Conservation (phyloP, 2,888 invertebrate species). For the Boloria euphrosyne region DNA sequence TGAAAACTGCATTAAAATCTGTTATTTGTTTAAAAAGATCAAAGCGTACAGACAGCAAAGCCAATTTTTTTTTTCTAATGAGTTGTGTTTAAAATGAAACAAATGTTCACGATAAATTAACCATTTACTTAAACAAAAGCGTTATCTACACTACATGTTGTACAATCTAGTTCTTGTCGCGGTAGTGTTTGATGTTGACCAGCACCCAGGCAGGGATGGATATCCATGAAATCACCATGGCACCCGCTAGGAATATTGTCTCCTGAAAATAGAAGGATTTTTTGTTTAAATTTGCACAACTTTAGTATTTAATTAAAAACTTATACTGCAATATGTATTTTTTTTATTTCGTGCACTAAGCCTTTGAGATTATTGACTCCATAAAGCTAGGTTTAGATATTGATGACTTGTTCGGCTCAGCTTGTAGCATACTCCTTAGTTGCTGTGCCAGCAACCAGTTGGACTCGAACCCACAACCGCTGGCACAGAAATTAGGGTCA, state of each 20-base stretch:
- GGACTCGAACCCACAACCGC: no score
- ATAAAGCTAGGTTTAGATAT: no score
- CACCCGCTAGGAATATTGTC: slow-evolving; percentile 50
- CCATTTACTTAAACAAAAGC: slow-evolving; percentile 34
- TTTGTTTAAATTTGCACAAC: not conserved
- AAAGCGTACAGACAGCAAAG: no score
- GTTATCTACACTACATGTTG: slow-evolving; percentile 27
- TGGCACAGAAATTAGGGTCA: no score
- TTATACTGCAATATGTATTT: not conserved
- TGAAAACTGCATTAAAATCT: no score
- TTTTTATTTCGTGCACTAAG: no score
- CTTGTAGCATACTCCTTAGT: no score
- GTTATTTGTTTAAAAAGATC: no score
- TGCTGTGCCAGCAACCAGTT: no score
- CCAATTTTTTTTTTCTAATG: no score
- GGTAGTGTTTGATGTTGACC: slow-evolving; percentile 71
- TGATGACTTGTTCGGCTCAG: no score
- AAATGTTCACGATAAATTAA: slow-evolving; percentile 34
- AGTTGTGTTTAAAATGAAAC: slow-evolving; percentile 29
- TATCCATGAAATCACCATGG: slow-evolving; percentile 68
- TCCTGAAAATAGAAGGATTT: slow-evolving; percentile 57
- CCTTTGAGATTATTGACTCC: no score
- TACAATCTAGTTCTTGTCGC: slow-evolving; percentile 53
- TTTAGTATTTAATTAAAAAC: not conserved
- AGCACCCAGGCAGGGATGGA: slow-evolving; percentile 68